Evolutionary conservation across 2,888 invertebrate genomes (phyloP), one percentile per base, ranked within the genome.

Genomic region (Julus scanicus): DNA sequence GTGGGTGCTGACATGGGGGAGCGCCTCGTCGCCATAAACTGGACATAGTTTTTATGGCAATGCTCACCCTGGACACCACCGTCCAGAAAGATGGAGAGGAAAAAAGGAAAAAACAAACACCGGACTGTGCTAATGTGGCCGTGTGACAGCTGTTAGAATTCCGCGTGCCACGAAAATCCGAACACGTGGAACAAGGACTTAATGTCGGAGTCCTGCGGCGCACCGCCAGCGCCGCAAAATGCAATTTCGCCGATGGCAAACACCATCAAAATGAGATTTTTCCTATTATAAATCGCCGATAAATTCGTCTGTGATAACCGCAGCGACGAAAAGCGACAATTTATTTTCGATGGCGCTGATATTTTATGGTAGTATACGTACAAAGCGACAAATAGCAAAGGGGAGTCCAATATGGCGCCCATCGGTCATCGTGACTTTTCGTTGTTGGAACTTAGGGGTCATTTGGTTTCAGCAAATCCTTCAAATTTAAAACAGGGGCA

Each of bases 111-210:
- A 17, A 6, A 63, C 11, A 63, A 63, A 63, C 63, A 63, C n/a
- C 63, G 63, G 63, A 63, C 63, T n/a, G 63, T 17, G 5, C 63
- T n/a, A 63, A 63, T n/a, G 63, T n/a, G 63, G 17, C n/a, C 63
- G 63, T 17, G 63, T n/a, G 63, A 63, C 63, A 63, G 63, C 63
- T 63, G 63, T 17, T 63, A n/a, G n/a, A 17, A 63, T n/a, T 63
- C n/a, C 63, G 2, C 63, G n/a, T 63, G 63, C 5, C 63, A 63
- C 63, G 3, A 63, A n/a, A 6, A 17, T 53, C 17, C n/a, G 11
- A 11, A 53, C 53, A 53, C 53, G 9, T 15, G 53, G 53, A 53
- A 53, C 11, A 15, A 5, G 53, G 53, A 48, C 6, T 48, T 48
- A 48, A 48, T 48, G 6, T 48, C 48, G 53, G 15, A 53, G 53